These are phyloP conservation scores for Graphium colonna DNA, from an alignment of 2,888 invertebrate species.

Conservation along the genomic window DNA sequence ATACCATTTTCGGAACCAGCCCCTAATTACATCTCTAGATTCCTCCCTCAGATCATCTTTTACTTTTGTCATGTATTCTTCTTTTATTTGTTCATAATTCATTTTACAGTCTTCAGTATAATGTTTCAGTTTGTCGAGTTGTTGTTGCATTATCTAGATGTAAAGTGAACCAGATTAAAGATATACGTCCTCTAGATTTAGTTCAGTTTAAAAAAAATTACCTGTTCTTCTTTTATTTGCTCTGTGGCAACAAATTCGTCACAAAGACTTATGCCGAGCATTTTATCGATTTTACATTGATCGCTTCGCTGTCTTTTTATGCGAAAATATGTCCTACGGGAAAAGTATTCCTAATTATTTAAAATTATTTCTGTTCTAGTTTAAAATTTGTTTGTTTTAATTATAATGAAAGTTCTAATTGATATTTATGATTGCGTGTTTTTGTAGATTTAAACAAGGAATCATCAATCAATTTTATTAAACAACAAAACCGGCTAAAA, in stretches of 20 bases:
- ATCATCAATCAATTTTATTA: no score
- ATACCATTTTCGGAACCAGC: slow-evolving; percentile 65
- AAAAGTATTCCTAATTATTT: neutral
- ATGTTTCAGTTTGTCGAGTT: slow-evolving; percentile 21
- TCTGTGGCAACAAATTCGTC: slow-evolving; percentile 26
- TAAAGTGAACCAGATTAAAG: neutral
- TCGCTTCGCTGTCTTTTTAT: slow-evolving; percentile 45
- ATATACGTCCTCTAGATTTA: no score
- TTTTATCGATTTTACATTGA: slow-evolving; percentile 43
- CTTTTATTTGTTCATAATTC: slow-evolving; percentile 36
- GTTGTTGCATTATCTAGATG: slow-evolving; percentile 17
- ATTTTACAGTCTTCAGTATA: slow-evolving; percentile 40
- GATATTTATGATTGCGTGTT: no score
- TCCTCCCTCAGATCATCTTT: slow-evolving; percentile 44
- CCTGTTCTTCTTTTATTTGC: slow-evolving; percentile 36
- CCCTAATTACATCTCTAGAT: slow-evolving; percentile 47
- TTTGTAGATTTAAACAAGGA: no score
- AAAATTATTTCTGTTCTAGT: no score
- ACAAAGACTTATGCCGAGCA: slow-evolving; percentile 43
- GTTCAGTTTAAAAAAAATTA: no score
- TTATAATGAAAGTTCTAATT: no score
- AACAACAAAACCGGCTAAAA: no score
- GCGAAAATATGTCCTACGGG: slow-evolving; percentile 49
- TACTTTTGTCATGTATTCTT: slow-evolving; percentile 36
- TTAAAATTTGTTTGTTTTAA: no score